Evolutionary conservation across 1,140 invertebrate species (phyloP), one percentile per base, ranked within the genome.

Genomic region (Ptiloglossa arizonensis): DNA sequence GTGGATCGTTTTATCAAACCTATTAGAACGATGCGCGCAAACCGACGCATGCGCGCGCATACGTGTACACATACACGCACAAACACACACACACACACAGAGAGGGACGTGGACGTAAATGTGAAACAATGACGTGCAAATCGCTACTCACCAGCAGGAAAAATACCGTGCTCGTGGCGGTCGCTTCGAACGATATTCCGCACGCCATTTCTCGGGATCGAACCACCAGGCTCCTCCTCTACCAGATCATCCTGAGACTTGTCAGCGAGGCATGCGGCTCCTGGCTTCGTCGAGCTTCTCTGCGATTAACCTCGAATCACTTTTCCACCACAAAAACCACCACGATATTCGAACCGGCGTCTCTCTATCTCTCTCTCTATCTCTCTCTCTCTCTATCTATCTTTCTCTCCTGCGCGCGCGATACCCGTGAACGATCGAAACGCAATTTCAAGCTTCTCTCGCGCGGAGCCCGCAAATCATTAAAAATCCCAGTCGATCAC

Each of bases 121-220:
- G 46, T 15, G 75, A 29, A 66, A 38, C 32, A 56, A 35, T 35
- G 52, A 62, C 13, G 46, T 29, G 29, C 19, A 13, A 50, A 48
- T 9, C 17, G 15, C 13, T 82, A 89, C 91, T 90, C 87, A 93
- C 91, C 92, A 93, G 81, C 63, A 92, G 83, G 82, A 92, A 80
- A 87, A 93, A 87, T 78, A 87, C 87, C 79, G 91, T 89, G 87
- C 90, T 90, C 76, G 89, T 90, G 84, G 88, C 86, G 70, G 88
- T 91, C 78, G 81, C 85, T 88, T 87, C 86, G 76, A 90, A 86
- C 52, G 87, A 85, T 86, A 89, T 88, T 89, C 89, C 87, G 80
- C 80, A 79, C 88, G 92, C 91, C 92, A 93, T 93, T 87, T 90
- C 90, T 88, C 80, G 82, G 79, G 56, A 64, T 88, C 81, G 60